Conservation (phyloP, 2,888 invertebrate genomes). For the Palloptera scutellata region DNA sequence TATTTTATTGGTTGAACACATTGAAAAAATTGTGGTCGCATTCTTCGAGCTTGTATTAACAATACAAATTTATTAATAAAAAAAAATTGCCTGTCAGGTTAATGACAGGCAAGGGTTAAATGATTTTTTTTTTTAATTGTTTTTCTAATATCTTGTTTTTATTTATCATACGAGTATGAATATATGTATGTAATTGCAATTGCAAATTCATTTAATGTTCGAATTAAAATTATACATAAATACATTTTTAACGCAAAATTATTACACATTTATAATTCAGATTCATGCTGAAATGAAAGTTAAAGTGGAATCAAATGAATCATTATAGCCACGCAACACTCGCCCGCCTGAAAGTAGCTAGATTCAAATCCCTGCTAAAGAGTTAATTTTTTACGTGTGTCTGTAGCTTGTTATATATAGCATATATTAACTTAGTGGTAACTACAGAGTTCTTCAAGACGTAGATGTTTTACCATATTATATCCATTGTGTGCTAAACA, state of each 20-base stretch:
- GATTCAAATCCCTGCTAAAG: slow-evolving; percentile 11
- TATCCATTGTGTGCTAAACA: slow-evolving; percentile 41
- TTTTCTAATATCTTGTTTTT: neutral
- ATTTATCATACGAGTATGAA: neutral
- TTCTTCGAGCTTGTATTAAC: too few species aligned
- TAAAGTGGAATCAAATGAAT: slow-evolving; percentile 5
- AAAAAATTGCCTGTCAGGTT: too few species aligned
- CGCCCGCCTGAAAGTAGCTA: slow-evolving; percentile 6
- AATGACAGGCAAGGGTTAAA: too few species aligned
- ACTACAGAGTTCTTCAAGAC: neutral
- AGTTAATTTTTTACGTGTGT: neutral
- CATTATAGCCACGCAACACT: slow-evolving; percentile 12
- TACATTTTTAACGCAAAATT: slow-evolving; percentile 25
- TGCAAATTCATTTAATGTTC: slow-evolving; percentile 19
- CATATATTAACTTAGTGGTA: neutral
- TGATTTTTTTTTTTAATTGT: too few species aligned
- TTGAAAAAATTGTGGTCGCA: too few species aligned
- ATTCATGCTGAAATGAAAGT: neutral
- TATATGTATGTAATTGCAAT: neutral
- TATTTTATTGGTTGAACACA: too few species aligned
- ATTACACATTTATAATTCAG: slow-evolving; percentile 12
- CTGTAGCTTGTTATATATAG: slow-evolving; percentile 2
- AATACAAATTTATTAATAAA: too few species aligned
- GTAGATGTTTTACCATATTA: slow-evolving; percentile 28
- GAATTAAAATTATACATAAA: slow-evolving; percentile 22